Evolutionary conservation across 2,888 invertebrate species (phyloP), one percentile per base, ranked within the genome.

Genomic region (Anthophora plumipes): DNA sequence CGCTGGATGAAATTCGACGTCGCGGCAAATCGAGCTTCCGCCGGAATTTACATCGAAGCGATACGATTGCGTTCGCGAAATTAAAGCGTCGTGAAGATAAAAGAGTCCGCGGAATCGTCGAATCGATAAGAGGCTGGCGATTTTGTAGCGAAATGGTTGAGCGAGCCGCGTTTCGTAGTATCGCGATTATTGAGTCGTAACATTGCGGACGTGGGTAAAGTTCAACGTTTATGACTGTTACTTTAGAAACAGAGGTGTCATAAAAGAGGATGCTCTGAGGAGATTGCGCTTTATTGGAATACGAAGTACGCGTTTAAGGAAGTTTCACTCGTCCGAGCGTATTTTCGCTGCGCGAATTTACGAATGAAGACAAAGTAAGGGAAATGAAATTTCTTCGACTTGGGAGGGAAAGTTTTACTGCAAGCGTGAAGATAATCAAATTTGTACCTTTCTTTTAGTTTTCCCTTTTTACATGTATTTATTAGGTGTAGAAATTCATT

Each of bases 141-240:
- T 25, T 63, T 46, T n/a, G n/a, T 31, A 14, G 61, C 11, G 25
- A 60, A 46, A 48, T 63, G 25, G 61, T 41, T 48, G 61, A 46
- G n/a, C 12, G 25, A 37, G 12, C 31, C 17, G 63, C n/a, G 48
- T 20, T 63, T 37, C 9, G 37, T 17, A n/a, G 9, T 8, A 17
- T 61, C 14, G 0, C 0, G 8, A 25, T 67, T 55, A 68, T 68
- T 55, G 67, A 68, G 55, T 43, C 67, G 55, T 68, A 68, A 68
- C 55, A 20, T 31, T 20, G 4, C 55, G 3, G 0, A 55, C 55
- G 43, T 31, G 43, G 67, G 54, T 55, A n/a, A 43, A 14, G 41
- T 43, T 55, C 43, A 31, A 68, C 67, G 41, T 67, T 67, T 55
- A 67, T 55, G 67, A 43, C n/a, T 31, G 43, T 55, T 41, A 55